Base-by-base conservation (phyloP, 2,797 vertebrate species). In the Spheniscus humboldti region DNA sequence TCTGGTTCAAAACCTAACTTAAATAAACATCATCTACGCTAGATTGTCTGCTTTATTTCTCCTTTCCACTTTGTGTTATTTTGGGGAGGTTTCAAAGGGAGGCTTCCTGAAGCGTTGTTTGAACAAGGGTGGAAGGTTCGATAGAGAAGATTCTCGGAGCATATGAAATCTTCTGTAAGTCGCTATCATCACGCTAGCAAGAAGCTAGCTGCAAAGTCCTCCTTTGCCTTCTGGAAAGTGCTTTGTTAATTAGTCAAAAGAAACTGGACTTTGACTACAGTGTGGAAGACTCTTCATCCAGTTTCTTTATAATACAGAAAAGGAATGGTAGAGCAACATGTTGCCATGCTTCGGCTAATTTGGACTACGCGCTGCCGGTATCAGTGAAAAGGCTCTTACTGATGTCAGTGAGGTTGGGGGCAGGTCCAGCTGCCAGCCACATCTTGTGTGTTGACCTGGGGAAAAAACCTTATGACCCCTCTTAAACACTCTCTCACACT, bases 21-120 rank as follows among this genome's bases (percentile, higher is more conserved):
- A 81, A 97, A 96, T 96, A 96, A 96, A 92, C 62, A 15, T 85
- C 7, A 37, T 96, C 39, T 79, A 2, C 59, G 81, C 86, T n/a
- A 86, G 64, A 80, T 62, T 41, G 95, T 95, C 93, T 97, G 76
- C 41, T 96, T 97, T 48, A 64, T 94, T 96, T 91, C 71, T 92
- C 27, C 57, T 78, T 85, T 79, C 39, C 24, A 37, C 31, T 88
- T 92, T 52, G 28, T 73, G 24, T 78, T 95, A 20, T 87, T 90
- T 4, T 76, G 74, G 76, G 94, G 83, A 75, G 28, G 18, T 88
- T 86, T 88, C 82, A 69, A 73, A 86, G 35, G 37, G 66, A 87
- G 39, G 11, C 12, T 74, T 9, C 50, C 22, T 4, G 7, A 75
- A 91, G n/a, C 57, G 33, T 43, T 71, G 4, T 76, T 69, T 78